A percentile compares a stretch with the other conserved stretches of the same genome.
phyloP scores from a whole-genome alignment of 2,888 invertebrate species.

The Serrognathus titanus region DNA sequence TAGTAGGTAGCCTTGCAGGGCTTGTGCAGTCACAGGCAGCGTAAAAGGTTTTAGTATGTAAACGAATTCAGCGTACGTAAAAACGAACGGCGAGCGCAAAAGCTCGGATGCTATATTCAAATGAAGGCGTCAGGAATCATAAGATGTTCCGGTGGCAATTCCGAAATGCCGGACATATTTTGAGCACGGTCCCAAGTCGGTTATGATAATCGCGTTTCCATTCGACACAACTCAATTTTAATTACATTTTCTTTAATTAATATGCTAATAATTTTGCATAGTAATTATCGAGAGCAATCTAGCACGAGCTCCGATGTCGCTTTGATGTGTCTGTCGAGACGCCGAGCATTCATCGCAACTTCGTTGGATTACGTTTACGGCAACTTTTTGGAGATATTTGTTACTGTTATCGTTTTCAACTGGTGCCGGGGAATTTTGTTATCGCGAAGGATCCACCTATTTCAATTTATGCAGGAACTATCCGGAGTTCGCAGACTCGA shows the following conservation, averaged over 20 bases:
- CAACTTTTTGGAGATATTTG: not conserved
- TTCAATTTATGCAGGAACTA: not conserved
- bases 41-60: conserved; percentile 39
- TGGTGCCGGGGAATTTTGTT: too few species aligned
- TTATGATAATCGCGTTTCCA: conserved; percentile 48
- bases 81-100: conserved; percentile 35
- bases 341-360: not conserved
- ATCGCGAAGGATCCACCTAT: not conserved
- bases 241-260: conserved; percentile 56
- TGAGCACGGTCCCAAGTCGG: conserved; percentile 28
- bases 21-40: not conserved
- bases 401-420: not conserved
- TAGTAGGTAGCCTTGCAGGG: not conserved
- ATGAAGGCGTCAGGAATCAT: conserved; percentile 42
- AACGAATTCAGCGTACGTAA: conserved; percentile 46
- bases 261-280: conserved; percentile 55
- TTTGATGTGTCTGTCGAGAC: conserved; percentile 44
- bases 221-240: conserved; percentile 52
- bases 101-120: conserved; percentile 35
- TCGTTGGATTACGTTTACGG: not conserved
- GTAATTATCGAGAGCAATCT: conserved; percentile 54
- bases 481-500: conserved; percentile 15
- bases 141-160: conserved; percentile 47
- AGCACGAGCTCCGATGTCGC: conserved; percentile 50
- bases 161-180: conserved; percentile 17